These are phyloP conservation scores for Pegea sp. DNA, from an alignment of 23 tunicate genomes.

Conservation along the genomic window DNA sequence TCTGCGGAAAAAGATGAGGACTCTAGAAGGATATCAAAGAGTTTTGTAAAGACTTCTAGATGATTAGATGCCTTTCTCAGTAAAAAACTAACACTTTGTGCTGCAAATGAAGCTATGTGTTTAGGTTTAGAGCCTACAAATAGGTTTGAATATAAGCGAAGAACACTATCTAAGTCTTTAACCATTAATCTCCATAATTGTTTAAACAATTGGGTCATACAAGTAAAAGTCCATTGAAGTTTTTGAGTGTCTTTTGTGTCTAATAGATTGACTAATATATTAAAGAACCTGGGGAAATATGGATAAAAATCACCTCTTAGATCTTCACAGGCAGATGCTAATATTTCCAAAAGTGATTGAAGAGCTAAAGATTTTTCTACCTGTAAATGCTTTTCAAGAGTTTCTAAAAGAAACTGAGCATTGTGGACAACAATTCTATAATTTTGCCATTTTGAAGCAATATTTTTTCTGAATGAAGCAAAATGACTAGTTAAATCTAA, in stretches of 20 bases:
- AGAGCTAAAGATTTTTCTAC: constrained; percentile 37
- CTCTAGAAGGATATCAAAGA: constrained; percentile 12
- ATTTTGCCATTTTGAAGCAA: constrained; percentile 14
- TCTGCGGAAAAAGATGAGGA: constrained; percentile 3
- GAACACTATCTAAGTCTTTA: constrained; percentile 44
- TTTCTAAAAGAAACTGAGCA: constrained; percentile 11
- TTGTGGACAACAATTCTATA: constrained; percentile 55
- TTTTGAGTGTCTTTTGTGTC: constrained; percentile 44
- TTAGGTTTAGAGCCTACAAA: constrained; percentile 25
- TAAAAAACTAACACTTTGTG: constrained; percentile 66
- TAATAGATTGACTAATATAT: constrained; percentile 20
- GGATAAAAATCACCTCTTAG: constrained; percentile 69
- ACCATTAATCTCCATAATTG: constrained; percentile 45
- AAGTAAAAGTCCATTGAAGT: constrained; percentile 51
- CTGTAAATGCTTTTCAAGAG: constrained; percentile 21
- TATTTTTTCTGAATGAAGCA: constrained; percentile 8
- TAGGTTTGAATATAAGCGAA: constrained; percentile 19
- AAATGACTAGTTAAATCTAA: constrained; percentile 37
- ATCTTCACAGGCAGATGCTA: constrained; percentile 50
- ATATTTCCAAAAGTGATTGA: constrained; percentile 42
- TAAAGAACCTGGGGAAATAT: constrained; percentile 29
- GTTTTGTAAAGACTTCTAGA: constrained; percentile 11
- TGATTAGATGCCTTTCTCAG: constrained; percentile 33
- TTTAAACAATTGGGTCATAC: constrained; percentile 41
- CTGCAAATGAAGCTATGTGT: constrained; percentile 63